Evolutionary conservation across 37 sponge, comb jelly and placozoan species (phyloP).

Genomic region (Corticium candelabrum): DNA sequence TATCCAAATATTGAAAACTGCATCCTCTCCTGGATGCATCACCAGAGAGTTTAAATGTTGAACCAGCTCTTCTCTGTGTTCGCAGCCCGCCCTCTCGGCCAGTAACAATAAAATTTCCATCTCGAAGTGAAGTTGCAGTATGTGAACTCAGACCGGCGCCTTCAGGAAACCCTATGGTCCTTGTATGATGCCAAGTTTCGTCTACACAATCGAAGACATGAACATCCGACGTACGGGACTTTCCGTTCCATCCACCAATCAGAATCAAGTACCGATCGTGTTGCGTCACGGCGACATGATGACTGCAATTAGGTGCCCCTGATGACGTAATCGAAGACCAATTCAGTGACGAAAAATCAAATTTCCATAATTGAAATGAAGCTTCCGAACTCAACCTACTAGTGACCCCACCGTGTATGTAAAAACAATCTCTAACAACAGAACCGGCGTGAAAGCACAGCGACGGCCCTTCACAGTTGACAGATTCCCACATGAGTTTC

Average conservation of each 20-base stretch:
- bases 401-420: background rate
- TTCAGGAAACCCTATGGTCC: background rate
- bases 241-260: slow-evolving; percentile 3
- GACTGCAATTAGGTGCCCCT: background rate
- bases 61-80: background rate
- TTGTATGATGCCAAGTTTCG: background rate
- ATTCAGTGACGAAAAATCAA: background rate
- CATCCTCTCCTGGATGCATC: too few relatives aligned
- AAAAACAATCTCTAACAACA: background rate
- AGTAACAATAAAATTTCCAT: background rate
- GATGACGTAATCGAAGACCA: background rate
- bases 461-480: background rate
- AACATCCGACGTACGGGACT: background rate
- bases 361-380: background rate
- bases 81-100: background rate
- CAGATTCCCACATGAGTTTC: background rate
- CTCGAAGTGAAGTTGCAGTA: background rate
- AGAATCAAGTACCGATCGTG: background rate
- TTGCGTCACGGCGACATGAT: background rate
- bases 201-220: background rate
- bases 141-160: background rate
- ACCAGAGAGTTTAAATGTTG: background rate
- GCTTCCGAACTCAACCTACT: background rate
- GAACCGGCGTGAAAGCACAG: background rate
- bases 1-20: background rate